Conservation (phyloP, 2,888 invertebrate species). For the Limenitis arthemis region DNA sequence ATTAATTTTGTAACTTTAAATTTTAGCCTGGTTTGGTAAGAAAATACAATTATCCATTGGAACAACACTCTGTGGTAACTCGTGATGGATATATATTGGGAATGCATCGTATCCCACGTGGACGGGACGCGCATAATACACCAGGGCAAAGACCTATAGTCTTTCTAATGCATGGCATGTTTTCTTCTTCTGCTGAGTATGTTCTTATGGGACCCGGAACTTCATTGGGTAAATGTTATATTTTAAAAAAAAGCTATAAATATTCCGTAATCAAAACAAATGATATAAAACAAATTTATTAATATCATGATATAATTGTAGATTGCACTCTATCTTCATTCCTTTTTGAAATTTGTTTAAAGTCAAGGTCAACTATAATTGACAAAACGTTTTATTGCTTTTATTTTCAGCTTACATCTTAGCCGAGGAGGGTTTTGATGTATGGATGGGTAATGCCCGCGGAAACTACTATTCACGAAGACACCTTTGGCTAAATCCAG, state of each 20-base stretch:
- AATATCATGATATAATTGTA: background rate
- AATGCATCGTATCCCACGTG: conserved; percentile 79
- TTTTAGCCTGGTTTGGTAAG: conserved; percentile 64
- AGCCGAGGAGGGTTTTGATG: conserved; percentile 80
- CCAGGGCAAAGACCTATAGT: conserved; percentile 68
- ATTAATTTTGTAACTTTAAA: too few species aligned
- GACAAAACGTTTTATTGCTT: background rate
- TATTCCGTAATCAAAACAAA: too few species aligned
- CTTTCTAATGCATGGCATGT: conserved; percentile 79
- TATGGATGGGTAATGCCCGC: conserved; percentile 87
- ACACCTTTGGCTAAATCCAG: conserved; percentile 63
- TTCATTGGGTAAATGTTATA: background rate
- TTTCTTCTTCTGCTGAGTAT: conserved; percentile 78
- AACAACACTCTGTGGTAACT: conserved; percentile 76
- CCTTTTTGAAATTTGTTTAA: too few species aligned
- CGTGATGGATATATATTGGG: conserved; percentile 85
- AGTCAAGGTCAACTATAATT: too few species aligned
- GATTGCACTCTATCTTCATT: too few species aligned
- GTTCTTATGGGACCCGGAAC: conserved; percentile 52
- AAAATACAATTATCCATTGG: conserved; percentile 76
- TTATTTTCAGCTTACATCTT: conserved; percentile 59
- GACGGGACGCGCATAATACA: conserved; percentile 50
- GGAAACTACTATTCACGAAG: conserved; percentile 78
- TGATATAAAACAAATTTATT: too few species aligned
- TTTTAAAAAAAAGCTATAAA: too few species aligned